phyloP scores from a whole-genome alignment of 2,888 invertebrate genomes.

The Oasisia sp. region DNA sequence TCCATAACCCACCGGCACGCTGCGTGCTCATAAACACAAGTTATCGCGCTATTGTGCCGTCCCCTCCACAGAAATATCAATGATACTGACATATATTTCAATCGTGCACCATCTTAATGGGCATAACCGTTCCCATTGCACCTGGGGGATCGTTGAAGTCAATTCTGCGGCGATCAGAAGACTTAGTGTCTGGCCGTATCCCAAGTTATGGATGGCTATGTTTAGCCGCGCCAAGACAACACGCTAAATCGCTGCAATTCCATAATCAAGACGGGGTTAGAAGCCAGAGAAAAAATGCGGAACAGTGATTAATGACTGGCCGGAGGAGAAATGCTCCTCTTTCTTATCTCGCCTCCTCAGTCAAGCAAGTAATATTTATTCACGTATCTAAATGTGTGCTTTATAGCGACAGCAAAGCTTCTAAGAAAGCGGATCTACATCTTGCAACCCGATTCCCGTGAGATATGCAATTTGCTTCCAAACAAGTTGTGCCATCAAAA shows the following conservation, averaged over 20 bases:
- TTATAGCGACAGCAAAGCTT: conserved; percentile 6
- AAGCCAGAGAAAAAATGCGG: neutral
- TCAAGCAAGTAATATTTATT: neutral
- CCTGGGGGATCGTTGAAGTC: neutral
- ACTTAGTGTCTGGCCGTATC: neutral
- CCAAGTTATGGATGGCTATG: neutral
- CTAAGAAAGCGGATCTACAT: conserved; percentile 12
- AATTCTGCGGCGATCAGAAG: neutral
- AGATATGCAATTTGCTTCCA: neutral
- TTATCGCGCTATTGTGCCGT: neutral
- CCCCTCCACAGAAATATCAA: neutral
- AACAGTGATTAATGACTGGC: neutral
- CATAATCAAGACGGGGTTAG: neutral
- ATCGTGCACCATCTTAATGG: neutral
- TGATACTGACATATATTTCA: neutral
- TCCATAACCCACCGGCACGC: neutral
- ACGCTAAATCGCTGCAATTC: neutral
- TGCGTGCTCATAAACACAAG: neutral
- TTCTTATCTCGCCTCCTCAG: neutral
- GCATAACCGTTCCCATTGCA: neutral
- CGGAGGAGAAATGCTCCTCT: neutral
- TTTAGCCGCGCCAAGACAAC: neutral
- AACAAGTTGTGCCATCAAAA: neutral
- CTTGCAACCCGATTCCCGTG: conserved; percentile 13
- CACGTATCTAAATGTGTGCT: neutral